Conservation (phyloP, 1,140 invertebrate species). For the Protaetia brevitarsis region DNA sequence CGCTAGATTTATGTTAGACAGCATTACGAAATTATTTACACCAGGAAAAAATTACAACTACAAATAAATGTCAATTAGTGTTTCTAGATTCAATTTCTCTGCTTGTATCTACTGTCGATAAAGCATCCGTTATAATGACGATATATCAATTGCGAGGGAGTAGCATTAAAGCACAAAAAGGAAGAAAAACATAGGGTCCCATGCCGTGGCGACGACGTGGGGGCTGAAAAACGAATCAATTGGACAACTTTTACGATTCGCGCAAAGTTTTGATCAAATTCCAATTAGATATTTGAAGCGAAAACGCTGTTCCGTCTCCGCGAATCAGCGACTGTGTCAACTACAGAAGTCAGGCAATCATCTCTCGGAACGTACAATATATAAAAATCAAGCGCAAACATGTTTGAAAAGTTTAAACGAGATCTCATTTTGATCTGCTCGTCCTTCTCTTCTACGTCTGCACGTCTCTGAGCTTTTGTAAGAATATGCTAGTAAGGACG, state of each 20-base stretch:
- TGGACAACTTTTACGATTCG: conserved; percentile 20
- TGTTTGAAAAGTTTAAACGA: conserved; percentile 37
- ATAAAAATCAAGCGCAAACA: conserved; percentile 34
- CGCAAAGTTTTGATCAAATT: conserved; percentile 26
- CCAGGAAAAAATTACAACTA: no score
- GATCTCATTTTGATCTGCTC: conserved; percentile 28
- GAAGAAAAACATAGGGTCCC: not conserved
- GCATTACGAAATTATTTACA: no score
- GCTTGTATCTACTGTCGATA: no score
- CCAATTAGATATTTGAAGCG: conserved; percentile 31
- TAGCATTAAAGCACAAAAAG: not conserved
- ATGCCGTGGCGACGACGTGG: not conserved
- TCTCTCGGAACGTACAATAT: conserved; percentile 31
- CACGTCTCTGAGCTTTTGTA: no score
- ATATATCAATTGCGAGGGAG: not conserved
- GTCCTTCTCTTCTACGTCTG: not conserved
- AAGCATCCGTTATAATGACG: not conserved
- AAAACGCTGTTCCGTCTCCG: conserved; percentile 29
- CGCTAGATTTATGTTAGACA: no score
- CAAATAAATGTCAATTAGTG: no score
- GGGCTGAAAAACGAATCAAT: not conserved
- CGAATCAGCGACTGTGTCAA: conserved; percentile 29
- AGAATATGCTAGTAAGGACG: not conserved
- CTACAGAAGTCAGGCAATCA: conserved; percentile 33
- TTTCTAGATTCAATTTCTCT: no score